These are phyloP conservation scores for Hipposideros larvatus DNA, from an alignment of 2,797 vertebrate species.

Conservation along the genomic window DNA sequence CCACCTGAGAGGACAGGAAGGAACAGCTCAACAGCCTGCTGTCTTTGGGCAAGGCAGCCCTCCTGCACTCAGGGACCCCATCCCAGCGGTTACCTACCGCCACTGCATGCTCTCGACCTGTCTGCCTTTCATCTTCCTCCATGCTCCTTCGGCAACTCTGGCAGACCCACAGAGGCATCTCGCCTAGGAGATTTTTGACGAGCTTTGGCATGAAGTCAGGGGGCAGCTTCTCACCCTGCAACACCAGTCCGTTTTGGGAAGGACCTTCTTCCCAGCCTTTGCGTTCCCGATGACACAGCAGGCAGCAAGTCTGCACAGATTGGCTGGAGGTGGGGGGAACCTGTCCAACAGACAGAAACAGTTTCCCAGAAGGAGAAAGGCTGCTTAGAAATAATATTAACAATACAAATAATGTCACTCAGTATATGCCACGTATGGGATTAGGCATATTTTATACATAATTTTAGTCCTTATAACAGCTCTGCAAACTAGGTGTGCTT, in stretches of 20 bases:
- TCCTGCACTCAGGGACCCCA: not conserved
- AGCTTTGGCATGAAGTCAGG: conserved; percentile 97
- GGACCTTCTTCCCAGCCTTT: conserved; percentile 96
- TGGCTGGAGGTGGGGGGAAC: conserved; percentile 88
- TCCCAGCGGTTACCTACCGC: conserved; percentile 90
- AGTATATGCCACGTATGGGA: conserved; percentile 69
- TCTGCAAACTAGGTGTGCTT: conserved; percentile 78
- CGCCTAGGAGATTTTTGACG: conserved; percentile 97
- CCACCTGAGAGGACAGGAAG: conserved; percentile 20
- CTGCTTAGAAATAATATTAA: conserved; percentile 64
- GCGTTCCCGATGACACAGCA: conserved; percentile 98
- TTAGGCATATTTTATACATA: conserved; percentile 74
- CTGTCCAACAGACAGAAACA: conserved; percentile 85
- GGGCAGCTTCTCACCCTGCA: conserved; percentile 95
- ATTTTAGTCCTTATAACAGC: conserved; percentile 75
- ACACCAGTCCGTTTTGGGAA: conserved; percentile 94
- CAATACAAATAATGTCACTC: conserved; percentile 42
- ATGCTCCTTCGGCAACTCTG: conserved; percentile 99
- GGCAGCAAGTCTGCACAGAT: conserved; percentile 98
- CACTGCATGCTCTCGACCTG: conserved; percentile 94
- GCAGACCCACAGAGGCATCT: conserved; percentile 99
- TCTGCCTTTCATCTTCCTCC: conserved; percentile 97
- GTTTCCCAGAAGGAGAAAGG: conserved; percentile 77
- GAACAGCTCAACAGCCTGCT: rapidly evolving
- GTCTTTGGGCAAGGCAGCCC: conserved; percentile 5